Evolutionary conservation across 2,797 vertebrate genomes (phyloP), one percentile per base, ranked within the genome.

Genomic region (Heterohyrax brucei): DNA sequence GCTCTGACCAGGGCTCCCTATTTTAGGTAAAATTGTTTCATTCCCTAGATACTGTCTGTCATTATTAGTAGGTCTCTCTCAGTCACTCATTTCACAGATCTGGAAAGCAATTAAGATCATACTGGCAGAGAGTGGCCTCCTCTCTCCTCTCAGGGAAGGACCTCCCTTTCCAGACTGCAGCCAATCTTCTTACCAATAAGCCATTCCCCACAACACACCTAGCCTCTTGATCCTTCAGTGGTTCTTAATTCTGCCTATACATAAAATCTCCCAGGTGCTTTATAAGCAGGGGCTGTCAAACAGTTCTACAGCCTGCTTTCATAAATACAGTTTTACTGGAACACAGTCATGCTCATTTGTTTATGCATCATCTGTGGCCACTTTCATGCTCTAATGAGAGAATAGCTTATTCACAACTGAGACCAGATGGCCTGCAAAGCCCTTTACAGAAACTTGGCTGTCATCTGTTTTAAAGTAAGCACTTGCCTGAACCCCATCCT

Each of bases 261-360:
- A 61, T 85, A 61, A 46, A 82, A 85, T 87, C 28, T 94, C 77
- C 30, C 9, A 2, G 50, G 8, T 33, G n/a, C 9, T 88, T 82
- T 95, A 30, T 68, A 48, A 95, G 76, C 16, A 53, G 44, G 10
- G n/a, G 5, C 7, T 13, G 4, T 75, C n/a, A 50, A 83, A 50
- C 4, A 85, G 83, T 21, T 46, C 30, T 9, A 61, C 1, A 18
- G 21, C 64, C 80, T 84, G 26, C 64, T 95, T 92, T 64, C 68
- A 84, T 81, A 46, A 80, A 82, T 62, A 66, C 68, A 90, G 28
- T 59, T 94, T 70, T 62, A 56, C 64, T 39, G 75, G 46, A 72
- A 9, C 19, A 59, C 4, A 72, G 72, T 50, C 44, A 76, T 0
- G 1, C 7, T 62, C 21, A 44, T 76, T 85, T 10, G 19, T 89